A percentile compares a stretch with the other conserved stretches of the same genome.
These are phyloP conservation scores for Thymelicus sylvestris DNA, from an alignment of 2,888 invertebrate genomes.

Conservation along the genomic window DNA sequence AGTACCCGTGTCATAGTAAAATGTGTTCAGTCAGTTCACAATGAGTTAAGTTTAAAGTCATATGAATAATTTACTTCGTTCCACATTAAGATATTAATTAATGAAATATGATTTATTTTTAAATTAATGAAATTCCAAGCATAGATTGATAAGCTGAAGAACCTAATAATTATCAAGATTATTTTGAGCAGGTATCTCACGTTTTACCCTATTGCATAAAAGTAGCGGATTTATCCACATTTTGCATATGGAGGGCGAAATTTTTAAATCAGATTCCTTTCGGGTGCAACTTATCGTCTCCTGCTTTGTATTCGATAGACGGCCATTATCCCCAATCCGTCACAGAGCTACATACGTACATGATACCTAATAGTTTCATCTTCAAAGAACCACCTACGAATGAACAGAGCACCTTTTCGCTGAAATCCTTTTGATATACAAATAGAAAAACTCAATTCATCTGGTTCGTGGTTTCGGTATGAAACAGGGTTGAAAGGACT, in stretches of 20 bases:
- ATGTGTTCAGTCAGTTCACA: no score
- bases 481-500: neutral
- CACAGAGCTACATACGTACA: slow-evolving; percentile 40
- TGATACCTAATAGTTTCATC: slow-evolving; percentile 31
- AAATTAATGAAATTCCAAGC: no score
- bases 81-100: no score
- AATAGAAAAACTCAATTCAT: slow-evolving; percentile 45
- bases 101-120: no score
- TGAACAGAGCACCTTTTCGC: slow-evolving; percentile 46
- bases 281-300: slow-evolving; percentile 50
- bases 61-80: no score
- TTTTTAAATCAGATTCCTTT: slow-evolving; percentile 65
- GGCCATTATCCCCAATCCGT: slow-evolving; percentile 55
- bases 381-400: slow-evolving; percentile 27
- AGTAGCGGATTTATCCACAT: slow-evolving; percentile 16
- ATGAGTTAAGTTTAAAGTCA: no score
- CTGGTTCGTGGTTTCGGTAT: slow-evolving; percentile 6
- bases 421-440: slow-evolving; percentile 59
- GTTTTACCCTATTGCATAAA: neutral
- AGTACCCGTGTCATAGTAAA: no score
- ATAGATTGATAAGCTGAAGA: no score
- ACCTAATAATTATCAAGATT: no score
- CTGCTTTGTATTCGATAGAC: slow-evolving; percentile 55
- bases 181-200: no score
- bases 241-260: slow-evolving; percentile 20